Evolutionary conservation across 2,888 invertebrate species (phyloP), one percentile per base, ranked within the genome.

Genomic region (Lobophora halterata): DNA sequence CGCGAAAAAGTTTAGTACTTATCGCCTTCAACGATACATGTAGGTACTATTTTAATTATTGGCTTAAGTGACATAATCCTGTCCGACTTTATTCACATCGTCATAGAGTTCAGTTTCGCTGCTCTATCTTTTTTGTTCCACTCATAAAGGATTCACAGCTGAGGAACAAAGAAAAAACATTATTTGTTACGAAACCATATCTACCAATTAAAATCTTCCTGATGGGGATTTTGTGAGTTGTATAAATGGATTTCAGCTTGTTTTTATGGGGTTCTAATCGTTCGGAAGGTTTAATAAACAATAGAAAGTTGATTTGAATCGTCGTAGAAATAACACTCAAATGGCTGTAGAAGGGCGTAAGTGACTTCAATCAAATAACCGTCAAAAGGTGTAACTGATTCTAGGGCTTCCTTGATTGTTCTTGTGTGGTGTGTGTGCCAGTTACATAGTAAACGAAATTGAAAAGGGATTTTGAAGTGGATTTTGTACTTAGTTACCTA

Each of bases 1-100:
- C 66, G 79, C 79, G 79, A 83, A 83, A 83, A 85, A 82, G 74
- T 85, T 79, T 65, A 70, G 71, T 77, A 78, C 77, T 78, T 78
- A 79, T 78, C 75, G 74, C 77, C 64, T 76, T 73, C 71, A 76
- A 73, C 46, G 46, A 49, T 52, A 52, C 50, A 65, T 68, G 72
- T 67, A 71, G 62, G 65, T 67, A 70, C 68, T 73, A 68, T 71
- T 71, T 70, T 68, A 77, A 74, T 78, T 76, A 77, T 78, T 78
- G 78, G 68, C 69, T 48, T 45, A 50, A 41, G 40, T 45, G 50
- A 46, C 46, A 46, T 50, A 49, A 49, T 40, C 38, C 36, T 35
- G 33, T 49, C 38, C 36, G 44, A 46, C 28, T 40, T 30, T 55
- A 42, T 36, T 39, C 41, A 6, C 25, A 29, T 11, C 16, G n/a